Percentiles rank a stretch among this genome's conserved stretches.
Conservation (phyloP, 2,113 vertebrate genomes). For the Marmota monax region DNA sequence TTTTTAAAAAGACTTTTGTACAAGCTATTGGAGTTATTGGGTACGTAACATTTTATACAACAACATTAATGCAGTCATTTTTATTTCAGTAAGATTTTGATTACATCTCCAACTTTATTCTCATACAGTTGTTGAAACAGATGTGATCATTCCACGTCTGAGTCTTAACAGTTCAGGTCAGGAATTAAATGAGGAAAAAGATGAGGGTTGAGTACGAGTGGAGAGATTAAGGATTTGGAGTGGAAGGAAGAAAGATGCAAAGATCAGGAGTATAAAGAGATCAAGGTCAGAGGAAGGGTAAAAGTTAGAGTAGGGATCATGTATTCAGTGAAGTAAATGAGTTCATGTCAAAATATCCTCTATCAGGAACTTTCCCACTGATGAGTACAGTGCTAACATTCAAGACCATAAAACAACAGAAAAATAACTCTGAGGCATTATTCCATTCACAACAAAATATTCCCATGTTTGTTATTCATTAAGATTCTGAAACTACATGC, state of each 20-base stretch:
- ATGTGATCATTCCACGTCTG: not conserved
- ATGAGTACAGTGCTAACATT: not conserved
- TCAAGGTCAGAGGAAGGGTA: not conserved
- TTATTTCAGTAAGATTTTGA: slow-evolving; percentile 24
- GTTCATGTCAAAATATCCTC: not conserved
- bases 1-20: not conserved
- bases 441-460: not conserved
- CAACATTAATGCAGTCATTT: not conserved
- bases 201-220: not conserved
- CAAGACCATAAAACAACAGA: not conserved
- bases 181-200: not conserved
- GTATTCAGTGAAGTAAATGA: not conserved
- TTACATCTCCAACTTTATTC: not conserved
- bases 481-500: not conserved
- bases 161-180: not conserved
- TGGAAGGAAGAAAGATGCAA: not conserved
- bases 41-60: not conserved
- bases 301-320: not conserved
- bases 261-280: not conserved
- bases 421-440: not conserved
- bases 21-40: not conserved
- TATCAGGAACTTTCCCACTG: not conserved
- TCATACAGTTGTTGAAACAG: not conserved
- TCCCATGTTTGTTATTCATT: not conserved
- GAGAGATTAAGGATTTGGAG: not conserved